Percentiles rank a stretch among this genome's conserved stretches.
Conservation (phyloP, 2,888 invertebrate species). For the Drosophila pseudotakahashii region DNA sequence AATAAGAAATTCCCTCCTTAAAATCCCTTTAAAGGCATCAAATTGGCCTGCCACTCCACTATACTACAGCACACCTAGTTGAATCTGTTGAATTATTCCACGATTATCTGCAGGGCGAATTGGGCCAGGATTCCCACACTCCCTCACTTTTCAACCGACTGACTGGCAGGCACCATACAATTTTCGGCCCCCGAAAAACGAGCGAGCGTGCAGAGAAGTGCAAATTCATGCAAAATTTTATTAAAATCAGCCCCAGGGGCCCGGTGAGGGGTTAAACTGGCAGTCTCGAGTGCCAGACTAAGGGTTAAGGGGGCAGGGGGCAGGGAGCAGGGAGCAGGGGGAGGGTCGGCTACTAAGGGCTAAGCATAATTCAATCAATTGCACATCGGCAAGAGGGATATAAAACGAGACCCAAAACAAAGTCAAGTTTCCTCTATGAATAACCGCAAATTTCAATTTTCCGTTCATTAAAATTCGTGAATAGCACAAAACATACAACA, state of each 20-base stretch:
- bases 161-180: constrained; percentile 9
- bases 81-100: constrained; percentile 19
- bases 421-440: constrained; percentile 41
- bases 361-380: constrained; percentile 77
- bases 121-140: not conserved
- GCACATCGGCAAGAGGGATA: constrained; percentile 46
- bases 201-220: constrained; percentile 32
- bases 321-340: too few relatives aligned
- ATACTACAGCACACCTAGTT: not conserved
- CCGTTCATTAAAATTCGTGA: constrained; percentile 74
- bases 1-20: too few relatives aligned
- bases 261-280: constrained; percentile 8
- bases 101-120: constrained; percentile 17
- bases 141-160: not conserved
- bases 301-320: not conserved
- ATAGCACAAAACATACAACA: constrained; percentile 51
- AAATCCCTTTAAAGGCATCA: too few relatives aligned
- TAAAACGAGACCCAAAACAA: constrained; percentile 3
- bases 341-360: constrained; percentile 6
- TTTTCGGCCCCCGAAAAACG: constrained; percentile 1
- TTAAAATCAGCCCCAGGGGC: constrained; percentile 45
- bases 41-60: not conserved
- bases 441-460: constrained; percentile 73
- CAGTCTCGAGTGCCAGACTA: constrained; percentile 37
- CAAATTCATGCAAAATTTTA: constrained; percentile 67